Conservation (phyloP, 2,888 invertebrate species). For the Zaprionus lineosus region DNA sequence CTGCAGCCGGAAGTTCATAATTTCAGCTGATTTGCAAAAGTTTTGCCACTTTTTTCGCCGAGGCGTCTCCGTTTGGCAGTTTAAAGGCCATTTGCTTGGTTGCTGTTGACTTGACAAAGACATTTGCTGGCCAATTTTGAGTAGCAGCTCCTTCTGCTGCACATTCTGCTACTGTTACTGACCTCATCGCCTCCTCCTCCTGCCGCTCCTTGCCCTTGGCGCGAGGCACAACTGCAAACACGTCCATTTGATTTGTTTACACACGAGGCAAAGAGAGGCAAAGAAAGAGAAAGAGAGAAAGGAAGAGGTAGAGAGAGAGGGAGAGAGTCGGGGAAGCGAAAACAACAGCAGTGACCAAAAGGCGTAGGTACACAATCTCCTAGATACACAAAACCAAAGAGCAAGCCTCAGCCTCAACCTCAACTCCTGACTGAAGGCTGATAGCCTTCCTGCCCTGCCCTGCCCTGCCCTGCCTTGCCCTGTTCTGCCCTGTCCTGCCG, state of each 20-base stretch:
- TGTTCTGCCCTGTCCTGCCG: too few species aligned
- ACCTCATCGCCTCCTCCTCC: too few species aligned
- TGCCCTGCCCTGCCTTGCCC: too few species aligned
- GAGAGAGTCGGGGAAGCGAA: conserved; percentile 1
- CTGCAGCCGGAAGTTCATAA: conserved; percentile 77
- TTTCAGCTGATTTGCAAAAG: conserved; percentile 77
- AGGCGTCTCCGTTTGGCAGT: conserved; percentile 34
- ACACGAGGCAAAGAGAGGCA: conserved; percentile 42
- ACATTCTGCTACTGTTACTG: too few species aligned
- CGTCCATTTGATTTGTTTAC: conserved; percentile 73
- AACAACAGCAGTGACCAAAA: conserved; percentile 68
- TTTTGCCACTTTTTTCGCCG: conserved; percentile 51
- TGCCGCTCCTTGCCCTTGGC: too few species aligned
- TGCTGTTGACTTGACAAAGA: conserved; percentile 72
- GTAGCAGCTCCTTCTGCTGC: conserved; percentile 22
- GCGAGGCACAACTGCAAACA: conserved; percentile 60
- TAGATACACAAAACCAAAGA: conserved; percentile 35
- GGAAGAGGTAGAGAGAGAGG: conserved; percentile 3
- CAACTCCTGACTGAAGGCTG: conserved; percentile 17
- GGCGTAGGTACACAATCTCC: conserved; percentile 67
- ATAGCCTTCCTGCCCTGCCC: too few species aligned
- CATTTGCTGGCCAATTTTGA: conserved; percentile 71
- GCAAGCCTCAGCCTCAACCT: conserved; percentile 32
- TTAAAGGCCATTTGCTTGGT: conserved; percentile 66
- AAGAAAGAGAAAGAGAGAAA: conserved; percentile 35